phyloP scores from a whole-genome alignment of 2,888 invertebrate species.

The Trichacis sp. region DNA sequence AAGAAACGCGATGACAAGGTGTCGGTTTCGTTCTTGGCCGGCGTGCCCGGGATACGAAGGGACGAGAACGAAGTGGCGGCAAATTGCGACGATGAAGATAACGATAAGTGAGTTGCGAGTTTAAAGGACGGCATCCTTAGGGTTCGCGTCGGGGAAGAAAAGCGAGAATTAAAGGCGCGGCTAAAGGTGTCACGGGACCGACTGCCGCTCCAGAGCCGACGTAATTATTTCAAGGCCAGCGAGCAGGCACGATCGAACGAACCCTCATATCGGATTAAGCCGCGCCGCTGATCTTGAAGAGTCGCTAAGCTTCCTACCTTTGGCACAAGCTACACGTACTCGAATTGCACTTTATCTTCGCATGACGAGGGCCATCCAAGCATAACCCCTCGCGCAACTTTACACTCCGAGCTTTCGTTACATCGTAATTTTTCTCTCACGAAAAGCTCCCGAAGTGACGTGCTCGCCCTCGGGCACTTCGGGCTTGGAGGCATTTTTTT shows the following conservation, averaged over 20 bases:
- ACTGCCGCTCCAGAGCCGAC: conserved; percentile 41
- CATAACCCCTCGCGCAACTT: conserved; percentile 22
- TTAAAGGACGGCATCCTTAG: background rate
- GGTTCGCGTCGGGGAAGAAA: background rate
- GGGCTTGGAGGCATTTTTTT: no score
- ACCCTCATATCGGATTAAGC: conserved; percentile 62
- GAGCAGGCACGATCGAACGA: conserved; percentile 59
- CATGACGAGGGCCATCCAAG: conserved; percentile 47
- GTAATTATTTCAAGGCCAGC: conserved; percentile 62
- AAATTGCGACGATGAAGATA: background rate
- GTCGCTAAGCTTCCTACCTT: conserved; percentile 58
- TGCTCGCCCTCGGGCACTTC: no score
- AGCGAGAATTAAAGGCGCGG: conserved; percentile 25
- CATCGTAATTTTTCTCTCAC: background rate
- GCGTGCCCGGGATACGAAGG: background rate
- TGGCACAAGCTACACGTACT: conserved; percentile 34
- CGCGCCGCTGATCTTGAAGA: conserved; percentile 60
- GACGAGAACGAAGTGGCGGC: background rate
- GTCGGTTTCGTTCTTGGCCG: background rate
- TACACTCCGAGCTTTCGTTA: conserved; percentile 4
- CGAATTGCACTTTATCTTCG: conserved; percentile 48
- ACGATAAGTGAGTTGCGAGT: conserved; percentile 2
- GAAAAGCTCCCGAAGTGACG: no score
- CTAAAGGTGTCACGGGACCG: conserved; percentile 35
- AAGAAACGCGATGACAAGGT: no score